phyloP scores from a whole-genome alignment of 2,888 invertebrate species.

The Iphiclides podalirius region DNA sequence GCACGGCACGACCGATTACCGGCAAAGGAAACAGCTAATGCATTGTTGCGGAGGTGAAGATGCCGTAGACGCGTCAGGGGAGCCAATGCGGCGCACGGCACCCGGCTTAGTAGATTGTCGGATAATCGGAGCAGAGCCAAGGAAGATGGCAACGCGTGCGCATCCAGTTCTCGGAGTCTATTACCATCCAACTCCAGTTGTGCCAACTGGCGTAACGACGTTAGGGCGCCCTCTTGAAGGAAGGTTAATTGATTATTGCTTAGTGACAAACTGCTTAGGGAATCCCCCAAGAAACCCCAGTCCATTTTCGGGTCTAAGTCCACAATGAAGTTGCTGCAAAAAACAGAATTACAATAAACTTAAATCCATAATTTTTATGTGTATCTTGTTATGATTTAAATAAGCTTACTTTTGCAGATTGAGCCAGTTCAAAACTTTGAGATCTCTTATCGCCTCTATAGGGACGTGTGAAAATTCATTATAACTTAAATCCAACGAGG shows the following conservation, averaged over 20 bases:
- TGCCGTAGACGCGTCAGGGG: constrained; percentile 81
- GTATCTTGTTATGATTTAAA: not conserved
- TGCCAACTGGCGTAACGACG: constrained; percentile 80
- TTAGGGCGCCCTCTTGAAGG: constrained; percentile 70
- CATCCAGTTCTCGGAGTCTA: constrained; percentile 79
- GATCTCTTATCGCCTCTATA: constrained; percentile 81
- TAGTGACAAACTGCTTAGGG: constrained; percentile 86
- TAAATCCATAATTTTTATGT: not conserved
- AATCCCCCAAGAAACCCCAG: constrained; percentile 86
- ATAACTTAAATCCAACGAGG: constrained; percentile 88
- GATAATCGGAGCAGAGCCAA: constrained; percentile 83
- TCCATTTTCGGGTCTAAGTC: constrained; percentile 59
- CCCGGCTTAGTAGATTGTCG: constrained; percentile 81
- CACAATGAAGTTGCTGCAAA: constrained; percentile 84
- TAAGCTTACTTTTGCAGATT: constrained; percentile 85
- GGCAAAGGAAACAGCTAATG: constrained; percentile 37
- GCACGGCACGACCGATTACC: constrained; percentile 43
- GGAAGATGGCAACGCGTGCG: constrained; percentile 79
- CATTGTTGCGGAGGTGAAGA: constrained; percentile 80
- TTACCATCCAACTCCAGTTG: constrained; percentile 85
- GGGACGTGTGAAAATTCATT: constrained; percentile 86
- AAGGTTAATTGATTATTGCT: constrained; percentile 86
- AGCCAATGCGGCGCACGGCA: constrained; percentile 79
- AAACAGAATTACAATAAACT: constrained; percentile 3
- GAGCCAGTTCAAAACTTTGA: constrained; percentile 86